Evolutionary conservation across 2,888 invertebrate species (phyloP), one percentile per base, ranked within the genome.

Genomic region (Ferrisia virgata): DNA sequence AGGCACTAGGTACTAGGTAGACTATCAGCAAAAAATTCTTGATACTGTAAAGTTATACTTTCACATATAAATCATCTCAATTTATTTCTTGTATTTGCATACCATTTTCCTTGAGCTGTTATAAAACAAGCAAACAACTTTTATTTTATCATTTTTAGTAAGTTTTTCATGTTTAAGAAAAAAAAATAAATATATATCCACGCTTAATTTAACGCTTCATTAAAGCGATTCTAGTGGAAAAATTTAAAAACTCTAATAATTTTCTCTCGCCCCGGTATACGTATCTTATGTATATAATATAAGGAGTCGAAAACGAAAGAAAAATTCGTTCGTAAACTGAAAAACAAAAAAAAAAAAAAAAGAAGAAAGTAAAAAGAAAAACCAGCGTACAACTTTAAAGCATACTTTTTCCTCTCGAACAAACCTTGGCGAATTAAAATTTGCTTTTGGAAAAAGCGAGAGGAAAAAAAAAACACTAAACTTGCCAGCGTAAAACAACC

Each of bases 141-240:
- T 76, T 33, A 76, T 76, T 76, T 76, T 22, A 76, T 76, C 28
- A 64, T n/a, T 18, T n/a, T 36, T 22, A 4, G 36, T 22, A 36
- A 76, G 33, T 76, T 76, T 76, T 76, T 72, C 25, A 18, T 76
- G n/a, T n/a, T 4, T 18, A 76, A 25, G 15, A 76, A 76, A 76
- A 76, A 76, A 76, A n/a, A n/a, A n/a, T n/a, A n/a, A n/a, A n/a
- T n/a, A n/a, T n/a, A 76, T n/a, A 76, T 76, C 31, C 69, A 11
- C 72, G 72, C 36, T 76, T 76, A 76, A 76, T 76, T 76, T 76
- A 76, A 33, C 72, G 72, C 72, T 76, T 76, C 72, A 76, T 76
- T 76, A 76, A 76, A 76, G n/a, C 36, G n/a, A 69, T 31, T 69
- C 69, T 13, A 64, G 36, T 69, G 36, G 36, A 76, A 76, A 76